Percentiles rank a stretch among this genome's conserved stretches.
Conservation (phyloP, 2,797 vertebrate genomes). For the Sphaeramia orbicularis region DNA sequence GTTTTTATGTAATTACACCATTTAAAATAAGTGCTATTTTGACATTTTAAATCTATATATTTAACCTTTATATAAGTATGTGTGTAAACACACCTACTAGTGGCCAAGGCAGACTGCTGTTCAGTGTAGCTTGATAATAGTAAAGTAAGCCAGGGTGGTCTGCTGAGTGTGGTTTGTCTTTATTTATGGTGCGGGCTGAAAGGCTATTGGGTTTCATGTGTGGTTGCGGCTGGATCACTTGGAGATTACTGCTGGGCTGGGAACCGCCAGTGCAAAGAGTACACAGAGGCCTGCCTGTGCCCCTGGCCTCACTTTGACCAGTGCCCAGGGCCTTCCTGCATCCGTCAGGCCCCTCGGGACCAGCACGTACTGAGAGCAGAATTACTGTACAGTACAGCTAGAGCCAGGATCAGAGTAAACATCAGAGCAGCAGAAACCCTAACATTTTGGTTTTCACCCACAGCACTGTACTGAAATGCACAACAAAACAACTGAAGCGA, state of each 20-base stretch:
- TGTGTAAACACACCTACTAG: constrained; percentile 50
- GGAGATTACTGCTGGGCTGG: constrained; percentile 77
- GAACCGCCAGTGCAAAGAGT: constrained; percentile 65
- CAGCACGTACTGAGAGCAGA: constrained; percentile 53
- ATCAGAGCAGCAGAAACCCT: constrained; percentile 50
- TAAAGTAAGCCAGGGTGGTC: constrained; percentile 75
- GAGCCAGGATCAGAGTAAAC: constrained; percentile 64
- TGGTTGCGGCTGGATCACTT: constrained; percentile 75
- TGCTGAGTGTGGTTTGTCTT: constrained; percentile 72
- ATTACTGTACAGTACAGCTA: constrained; percentile 54
- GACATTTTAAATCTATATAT: constrained; percentile 42
- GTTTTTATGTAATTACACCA: constrained; percentile 32
- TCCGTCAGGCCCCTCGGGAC: constrained; percentile 54
- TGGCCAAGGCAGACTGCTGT: constrained; percentile 40
- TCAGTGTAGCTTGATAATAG: constrained; percentile 38
- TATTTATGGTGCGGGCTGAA: constrained; percentile 75
- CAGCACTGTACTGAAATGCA: constrained; percentile 36
- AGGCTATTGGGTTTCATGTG: constrained; percentile 79
- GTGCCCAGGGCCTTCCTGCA: constrained; percentile 66
- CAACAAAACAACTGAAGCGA: constrained; percentile 25
- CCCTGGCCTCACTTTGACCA: constrained; percentile 73
- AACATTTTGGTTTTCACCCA: constrained; percentile 56
- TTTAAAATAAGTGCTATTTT: constrained; percentile 32
- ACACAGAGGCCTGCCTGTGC: constrained; percentile 72
- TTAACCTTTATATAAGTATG: constrained; percentile 34